Conservation (phyloP, 2,888 invertebrate species). For the Parthenolecanium corni region DNA sequence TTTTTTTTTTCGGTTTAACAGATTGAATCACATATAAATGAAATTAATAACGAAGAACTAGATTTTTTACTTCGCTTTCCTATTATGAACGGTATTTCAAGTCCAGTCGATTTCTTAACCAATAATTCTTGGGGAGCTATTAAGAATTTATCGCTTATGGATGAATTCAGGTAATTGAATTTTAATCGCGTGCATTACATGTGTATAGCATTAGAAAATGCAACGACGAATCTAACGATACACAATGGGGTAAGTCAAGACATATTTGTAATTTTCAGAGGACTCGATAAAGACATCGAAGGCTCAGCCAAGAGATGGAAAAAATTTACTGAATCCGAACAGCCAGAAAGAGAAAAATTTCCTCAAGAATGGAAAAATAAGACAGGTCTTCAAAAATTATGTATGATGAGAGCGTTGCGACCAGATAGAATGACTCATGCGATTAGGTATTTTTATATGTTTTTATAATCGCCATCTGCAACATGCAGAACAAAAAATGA, state of each 20-base stretch:
- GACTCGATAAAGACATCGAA: slow-evolving; percentile 81
- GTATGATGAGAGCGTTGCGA: slow-evolving; percentile 82
- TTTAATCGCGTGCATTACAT: too few species aligned
- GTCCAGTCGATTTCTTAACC: slow-evolving; percentile 73
- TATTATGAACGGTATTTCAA: slow-evolving; percentile 55
- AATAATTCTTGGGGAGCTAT: slow-evolving; percentile 73
- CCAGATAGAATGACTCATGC: slow-evolving; percentile 94
- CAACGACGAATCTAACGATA: too few species aligned
- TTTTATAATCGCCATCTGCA: background rate
- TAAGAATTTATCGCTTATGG: slow-evolving; percentile 58
- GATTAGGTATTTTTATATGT: slow-evolving; percentile 45
- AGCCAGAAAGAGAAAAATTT: slow-evolving; percentile 83
- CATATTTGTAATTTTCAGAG: slow-evolving; percentile 47
- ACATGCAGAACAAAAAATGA: slow-evolving; percentile 28
- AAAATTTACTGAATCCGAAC: slow-evolving; percentile 82
- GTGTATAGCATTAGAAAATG: too few species aligned
- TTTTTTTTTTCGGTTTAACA: too few species aligned
- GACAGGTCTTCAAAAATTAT: slow-evolving; percentile 67
- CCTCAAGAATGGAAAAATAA: slow-evolving; percentile 96
- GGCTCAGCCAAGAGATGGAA: slow-evolving; percentile 85
- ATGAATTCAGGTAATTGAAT: slow-evolving; percentile 46
- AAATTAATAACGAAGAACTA: slow-evolving; percentile 61
- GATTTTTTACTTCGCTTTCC: slow-evolving; percentile 83
- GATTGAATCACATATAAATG: slow-evolving; percentile 51
- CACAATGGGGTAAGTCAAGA: too few species aligned